Base-by-base conservation (phyloP, 2,797 vertebrate species). In the Agapornis canus region DNA sequence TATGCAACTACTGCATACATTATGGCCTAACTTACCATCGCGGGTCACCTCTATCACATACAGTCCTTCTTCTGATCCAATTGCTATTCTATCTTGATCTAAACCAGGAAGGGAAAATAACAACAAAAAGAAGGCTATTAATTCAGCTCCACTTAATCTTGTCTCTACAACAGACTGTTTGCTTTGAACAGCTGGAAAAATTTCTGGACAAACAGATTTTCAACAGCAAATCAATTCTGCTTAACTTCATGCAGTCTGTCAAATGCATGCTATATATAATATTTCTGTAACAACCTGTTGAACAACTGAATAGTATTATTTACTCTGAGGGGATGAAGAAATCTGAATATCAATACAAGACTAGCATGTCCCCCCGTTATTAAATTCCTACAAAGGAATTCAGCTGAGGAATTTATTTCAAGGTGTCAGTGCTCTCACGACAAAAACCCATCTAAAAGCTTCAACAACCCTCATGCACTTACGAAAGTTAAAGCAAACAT, bases 31-130 rank as follows among this genome's bases (percentile, higher is more conserved):
- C 99, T 98, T 98, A 99, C 99, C 99, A 0, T 99, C 99, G 95
- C 99, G 98, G 82, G 98, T 99, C 83, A 99, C 97, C 96, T 99
- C 99, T 32, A 99, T 98, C 90, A 99, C 99, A 75, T 99, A 99
- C 9, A 99, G 98, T 17, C 99, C 99, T 47, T 99, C 99, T 91
- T 99, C 99, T 43, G 99, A 98, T 93, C 99, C 99, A 68, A 99
- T 96, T 10, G 98, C 98, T 63, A 99, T 98, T 91, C 99, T 98
- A 92, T 99, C 99, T 59, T 98, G 98, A 97, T 99, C 99, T 99
- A 97, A 51, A 65, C 3, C 59, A 76, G 48, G 48, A 91, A 23
- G 40, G 26, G 11, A 17, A 7, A 56, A 56, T 23, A 32, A 10
- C 21, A 32, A 23, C 42, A 86, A 48, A 63, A 90, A 80, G 42